These are phyloP conservation scores for Eledona agricola DNA, from an alignment of 2,888 invertebrate species.

Conservation along the genomic window DNA sequence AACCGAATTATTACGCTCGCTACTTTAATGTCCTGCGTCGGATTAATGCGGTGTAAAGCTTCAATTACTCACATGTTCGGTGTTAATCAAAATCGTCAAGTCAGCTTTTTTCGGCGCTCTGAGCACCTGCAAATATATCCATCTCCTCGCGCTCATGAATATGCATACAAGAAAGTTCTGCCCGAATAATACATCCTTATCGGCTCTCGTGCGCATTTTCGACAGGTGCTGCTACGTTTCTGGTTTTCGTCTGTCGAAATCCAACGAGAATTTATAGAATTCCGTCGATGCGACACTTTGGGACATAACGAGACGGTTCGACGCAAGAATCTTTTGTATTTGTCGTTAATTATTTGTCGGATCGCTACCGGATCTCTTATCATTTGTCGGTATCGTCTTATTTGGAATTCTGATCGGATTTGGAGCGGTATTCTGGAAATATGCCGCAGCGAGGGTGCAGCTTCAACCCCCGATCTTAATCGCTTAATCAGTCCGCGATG, in stretches of 20 bases:
- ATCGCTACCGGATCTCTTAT: constrained; percentile 36
- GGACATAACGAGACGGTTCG: constrained; percentile 11
- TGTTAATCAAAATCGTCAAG: too few species aligned
- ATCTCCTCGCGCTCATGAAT: constrained; percentile 33
- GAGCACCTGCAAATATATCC: constrained; percentile 32
- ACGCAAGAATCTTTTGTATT: constrained; percentile 22
- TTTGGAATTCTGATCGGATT: constrained; percentile 44
- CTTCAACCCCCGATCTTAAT: neutral
- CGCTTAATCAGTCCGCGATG: neutral
- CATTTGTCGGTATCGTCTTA: constrained; percentile 37
- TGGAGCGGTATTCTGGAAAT: neutral
- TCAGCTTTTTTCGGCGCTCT: too few species aligned
- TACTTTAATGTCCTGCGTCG: too few species aligned
- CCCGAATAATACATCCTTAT: constrained; percentile 37
- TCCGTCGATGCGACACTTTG: constrained; percentile 21
- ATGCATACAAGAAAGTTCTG: constrained; percentile 38
- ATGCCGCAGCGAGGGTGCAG: neutral
- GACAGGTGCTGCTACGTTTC: constrained; percentile 28
- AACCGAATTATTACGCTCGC: too few species aligned
- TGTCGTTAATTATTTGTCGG: constrained; percentile 25
- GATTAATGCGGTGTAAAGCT: too few species aligned
- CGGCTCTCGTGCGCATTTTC: constrained; percentile 24
- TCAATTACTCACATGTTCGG: too few species aligned
- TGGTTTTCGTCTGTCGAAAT: constrained; percentile 3
- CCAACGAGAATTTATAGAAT: constrained; percentile 19